Evolutionary conservation across 2,888 invertebrate genomes (phyloP), one percentile per base, ranked within the genome.

Genomic region (Agriotes lineatus): DNA sequence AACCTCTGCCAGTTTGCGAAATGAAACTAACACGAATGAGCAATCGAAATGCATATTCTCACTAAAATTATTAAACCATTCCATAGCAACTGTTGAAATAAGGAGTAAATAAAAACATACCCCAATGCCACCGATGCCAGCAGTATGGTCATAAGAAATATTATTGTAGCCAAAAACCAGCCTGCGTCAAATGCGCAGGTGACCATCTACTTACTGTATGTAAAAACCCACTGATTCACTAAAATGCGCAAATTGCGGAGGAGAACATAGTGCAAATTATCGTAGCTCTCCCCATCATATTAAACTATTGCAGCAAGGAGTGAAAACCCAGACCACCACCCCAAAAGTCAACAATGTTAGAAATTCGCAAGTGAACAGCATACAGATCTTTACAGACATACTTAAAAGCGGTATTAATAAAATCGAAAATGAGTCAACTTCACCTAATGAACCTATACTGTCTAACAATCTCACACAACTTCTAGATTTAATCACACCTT

Each of bases 81-180:
- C 20, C 18, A 20, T 48, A 48, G 18, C 9, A 48, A 48, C 16
- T 3, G 20, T 48, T 19, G 22, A 48, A 48, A 12, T 20, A 18
- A 14, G 16, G 12, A 48, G 37, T 5, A 66, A 66, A 50, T 19
- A 20, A 5, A 59, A 58, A 44, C 14, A 66, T 48, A n/a, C 35
- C 58, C n/a, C 66, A 66, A 59, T 66, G 66, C 33, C 45, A 58
- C 14, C 25, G 35, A 14, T 66, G 66, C 16, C 65, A 65, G 20
- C 1, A 25, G 19, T 66, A 35, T 45, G 37, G 58, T 14, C 59
- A 59, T 48, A 66, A 59, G n/a, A 60, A 66, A 33, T 60, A 66
- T 52, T 66, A 59, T 22, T 66, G 52, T 33, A 52, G 16, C 48
- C 30, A 59, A 39, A 50, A 45, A 39, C 16, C 59, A 12, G 50